These are phyloP conservation scores for Watersipora subatra DNA, from an alignment of 1,140 invertebrate species.

Conservation along the genomic window DNA sequence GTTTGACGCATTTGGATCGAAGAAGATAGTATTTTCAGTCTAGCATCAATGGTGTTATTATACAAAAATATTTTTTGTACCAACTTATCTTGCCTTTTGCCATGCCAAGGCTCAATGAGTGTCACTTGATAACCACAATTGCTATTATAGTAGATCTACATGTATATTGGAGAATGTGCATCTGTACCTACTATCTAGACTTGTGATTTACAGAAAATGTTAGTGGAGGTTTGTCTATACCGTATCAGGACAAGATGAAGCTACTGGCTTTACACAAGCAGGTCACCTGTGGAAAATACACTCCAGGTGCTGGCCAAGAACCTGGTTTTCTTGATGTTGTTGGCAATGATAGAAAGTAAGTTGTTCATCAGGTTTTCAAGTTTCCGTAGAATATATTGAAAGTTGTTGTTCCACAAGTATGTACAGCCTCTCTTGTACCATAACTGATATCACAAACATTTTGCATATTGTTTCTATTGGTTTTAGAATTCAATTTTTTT, in stretches of 20 bases:
- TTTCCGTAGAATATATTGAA: background rate
- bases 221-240: constrained; percentile 73
- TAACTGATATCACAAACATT: background rate
- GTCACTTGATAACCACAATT: too few species aligned
- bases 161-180: too few species aligned
- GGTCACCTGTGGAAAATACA: constrained; percentile 69
- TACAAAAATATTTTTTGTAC: too few species aligned
- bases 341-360: constrained; percentile 69
- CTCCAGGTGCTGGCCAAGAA: constrained; percentile 59
- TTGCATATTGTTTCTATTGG: too few species aligned
- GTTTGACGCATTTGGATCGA: too few species aligned
- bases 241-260: constrained; percentile 81
- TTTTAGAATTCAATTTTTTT: too few species aligned
- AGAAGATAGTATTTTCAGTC: too few species aligned
- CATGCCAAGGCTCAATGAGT: too few species aligned
- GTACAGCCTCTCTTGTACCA: background rate
- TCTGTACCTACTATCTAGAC: too few species aligned
- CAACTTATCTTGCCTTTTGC: too few species aligned
- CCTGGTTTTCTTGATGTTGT: constrained; percentile 88
- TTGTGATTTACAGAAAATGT: constrained; percentile 75
- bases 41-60: too few species aligned
- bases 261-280: constrained; percentile 83
- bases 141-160: too few species aligned
- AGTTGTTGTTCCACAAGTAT: background rate
- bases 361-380: background rate